Conservation (phyloP, 2,113 vertebrate species). For the Engystomops pustulosus region DNA sequence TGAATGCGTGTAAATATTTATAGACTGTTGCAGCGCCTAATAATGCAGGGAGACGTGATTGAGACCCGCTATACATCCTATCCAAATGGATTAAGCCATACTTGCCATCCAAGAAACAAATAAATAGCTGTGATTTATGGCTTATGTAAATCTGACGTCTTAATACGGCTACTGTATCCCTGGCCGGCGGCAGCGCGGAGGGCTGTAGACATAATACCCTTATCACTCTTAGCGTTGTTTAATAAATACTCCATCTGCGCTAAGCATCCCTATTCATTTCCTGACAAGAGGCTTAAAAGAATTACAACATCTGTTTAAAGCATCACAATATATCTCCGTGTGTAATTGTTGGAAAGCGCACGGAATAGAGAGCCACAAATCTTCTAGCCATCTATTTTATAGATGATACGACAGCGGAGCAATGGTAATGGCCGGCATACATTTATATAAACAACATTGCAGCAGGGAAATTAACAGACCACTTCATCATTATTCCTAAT, state of each 20-base stretch:
- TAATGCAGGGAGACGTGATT: conserved; percentile 33
- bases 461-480: neutral
- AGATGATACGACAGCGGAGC: neutral
- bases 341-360: conserved; percentile 8
- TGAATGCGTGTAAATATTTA: conserved; percentile 10
- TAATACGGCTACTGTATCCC: conserved; percentile 20
- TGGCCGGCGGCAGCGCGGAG: neutral
- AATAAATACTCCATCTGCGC: conserved; percentile 51
- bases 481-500: neutral
- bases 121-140: conserved; percentile 43
- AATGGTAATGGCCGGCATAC: conserved; percentile 35
- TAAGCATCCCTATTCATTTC: conserved; percentile 49
- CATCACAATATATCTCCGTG: conserved; percentile 36
- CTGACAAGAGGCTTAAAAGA: conserved; percentile 55
- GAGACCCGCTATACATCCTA: conserved; percentile 3
- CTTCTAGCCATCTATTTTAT: neutral
- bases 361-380: conserved; percentile 27
- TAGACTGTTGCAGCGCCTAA: neutral
- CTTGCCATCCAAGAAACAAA: conserved; percentile 21
- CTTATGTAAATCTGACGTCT: conserved; percentile 48
- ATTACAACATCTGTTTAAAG: conserved; percentile 48
- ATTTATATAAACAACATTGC: conserved; percentile 7
- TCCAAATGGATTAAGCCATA: conserved; percentile 28
- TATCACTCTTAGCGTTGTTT: conserved; percentile 46
- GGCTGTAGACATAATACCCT: conserved; percentile 33